Percentiles rank a stretch among this genome's conserved stretches.
Conservation (phyloP, 2,888 invertebrate species). For the Pristionchus exspectatus region DNA sequence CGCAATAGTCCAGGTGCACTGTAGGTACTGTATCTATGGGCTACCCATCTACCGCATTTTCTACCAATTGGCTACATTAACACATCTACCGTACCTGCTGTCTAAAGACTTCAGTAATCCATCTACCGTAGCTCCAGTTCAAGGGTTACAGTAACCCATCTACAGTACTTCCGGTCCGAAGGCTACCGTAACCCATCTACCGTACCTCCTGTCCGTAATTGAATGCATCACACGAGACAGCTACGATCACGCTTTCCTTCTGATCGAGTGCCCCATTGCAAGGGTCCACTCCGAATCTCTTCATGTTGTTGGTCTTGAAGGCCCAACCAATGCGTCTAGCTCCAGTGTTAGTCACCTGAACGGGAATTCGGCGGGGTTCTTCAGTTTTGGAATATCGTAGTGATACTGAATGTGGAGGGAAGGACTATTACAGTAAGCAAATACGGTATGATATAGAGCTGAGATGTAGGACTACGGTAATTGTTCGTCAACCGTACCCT, state of each 20-base stretch:
- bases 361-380: no score
- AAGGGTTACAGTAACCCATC: neutral
- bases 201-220: conserved; percentile 27
- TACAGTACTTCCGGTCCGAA: neutral
- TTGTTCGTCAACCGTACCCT: neutral
- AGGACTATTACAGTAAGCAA: no score
- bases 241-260: conserved; percentile 1
- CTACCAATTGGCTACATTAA: no score
- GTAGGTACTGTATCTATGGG: no score
- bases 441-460: no score
- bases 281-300: neutral
- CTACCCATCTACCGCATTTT: no score
- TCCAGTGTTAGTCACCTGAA: neutral
- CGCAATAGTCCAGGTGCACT: no score
- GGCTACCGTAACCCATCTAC: neutral
- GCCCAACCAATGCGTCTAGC: neutral
- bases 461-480: no score
- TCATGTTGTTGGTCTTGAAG: neutral
- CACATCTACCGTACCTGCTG: no score
- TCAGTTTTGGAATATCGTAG: no score
- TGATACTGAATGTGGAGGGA: no score
- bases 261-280: neutral
- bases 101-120: neutral
- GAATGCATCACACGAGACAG: conserved; percentile 19
- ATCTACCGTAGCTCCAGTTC: neutral